A percentile compares a stretch with the other conserved stretches of the same genome.
phyloP scores from a whole-genome alignment of 2,113 vertebrate species.

The Platycercus adscitus region DNA sequence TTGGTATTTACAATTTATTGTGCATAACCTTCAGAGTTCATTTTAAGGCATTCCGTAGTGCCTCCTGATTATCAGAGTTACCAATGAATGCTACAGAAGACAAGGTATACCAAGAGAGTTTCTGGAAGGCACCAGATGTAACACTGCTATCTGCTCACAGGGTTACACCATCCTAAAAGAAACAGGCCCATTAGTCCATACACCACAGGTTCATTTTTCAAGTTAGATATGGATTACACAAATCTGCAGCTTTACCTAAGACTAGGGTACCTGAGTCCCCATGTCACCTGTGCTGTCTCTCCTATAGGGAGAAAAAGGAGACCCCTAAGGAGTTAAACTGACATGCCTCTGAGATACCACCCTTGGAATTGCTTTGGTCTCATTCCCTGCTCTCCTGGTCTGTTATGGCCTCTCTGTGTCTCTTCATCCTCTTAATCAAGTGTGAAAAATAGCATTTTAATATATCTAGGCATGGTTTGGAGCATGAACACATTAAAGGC shows the following conservation, averaged over 20 bases:
- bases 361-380: not conserved
- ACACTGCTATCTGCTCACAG: not conserved
- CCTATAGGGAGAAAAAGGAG: not conserved
- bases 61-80: not conserved
- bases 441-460: not conserved
- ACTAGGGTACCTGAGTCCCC: not conserved
- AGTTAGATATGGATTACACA: not conserved
- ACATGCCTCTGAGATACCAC: not conserved
- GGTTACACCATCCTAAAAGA: not conserved
- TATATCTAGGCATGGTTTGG: not conserved
- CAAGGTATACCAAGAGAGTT: not conserved
- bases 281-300: not conserved
- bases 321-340: not conserved
- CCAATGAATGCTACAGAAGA: not conserved
- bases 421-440: not conserved
- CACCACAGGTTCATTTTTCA: not conserved
- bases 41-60: not conserved
- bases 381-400: not conserved
- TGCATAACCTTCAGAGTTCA: not conserved
- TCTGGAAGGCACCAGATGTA: not conserved
- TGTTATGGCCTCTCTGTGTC: not conserved
- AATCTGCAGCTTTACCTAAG: not conserved
- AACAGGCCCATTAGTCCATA: not conserved
- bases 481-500: not conserved
- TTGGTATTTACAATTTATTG: not conserved